phyloP scores from a whole-genome alignment of 1,140 invertebrate species.

The Trypoxylus dichotomus region DNA sequence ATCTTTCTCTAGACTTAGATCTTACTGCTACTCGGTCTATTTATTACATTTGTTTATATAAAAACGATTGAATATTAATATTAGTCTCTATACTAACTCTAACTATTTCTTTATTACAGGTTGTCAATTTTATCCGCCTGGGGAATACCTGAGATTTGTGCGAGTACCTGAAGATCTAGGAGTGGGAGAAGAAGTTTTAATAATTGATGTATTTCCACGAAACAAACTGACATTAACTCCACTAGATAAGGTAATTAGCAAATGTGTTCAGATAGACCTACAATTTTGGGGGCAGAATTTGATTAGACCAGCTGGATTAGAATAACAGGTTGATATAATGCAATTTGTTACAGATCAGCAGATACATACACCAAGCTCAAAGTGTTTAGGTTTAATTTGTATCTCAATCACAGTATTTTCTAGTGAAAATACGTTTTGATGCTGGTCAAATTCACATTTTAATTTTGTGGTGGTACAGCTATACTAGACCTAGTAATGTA shows the following conservation, averaged over 20 bases:
- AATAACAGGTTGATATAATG: too few relatives aligned
- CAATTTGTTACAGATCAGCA: too few relatives aligned
- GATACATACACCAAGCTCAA: too few relatives aligned
- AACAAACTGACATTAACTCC: conserved; percentile 70
- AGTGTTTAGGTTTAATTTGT: too few relatives aligned
- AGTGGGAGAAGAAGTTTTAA: conserved; percentile 70
- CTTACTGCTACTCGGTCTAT: not conserved
- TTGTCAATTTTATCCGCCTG: conserved; percentile 77
- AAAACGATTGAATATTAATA: not conserved
- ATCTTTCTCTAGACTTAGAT: not conserved
- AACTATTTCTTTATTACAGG: conserved; percentile 59
- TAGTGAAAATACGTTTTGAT: too few relatives aligned
- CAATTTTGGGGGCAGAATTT: too few relatives aligned
- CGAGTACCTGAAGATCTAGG: conserved; percentile 71
- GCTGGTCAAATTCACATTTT: too few relatives aligned
- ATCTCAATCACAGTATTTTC: too few relatives aligned
- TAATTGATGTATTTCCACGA: conserved; percentile 73
- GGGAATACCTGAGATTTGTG: conserved; percentile 76
- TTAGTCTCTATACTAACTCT: not conserved
- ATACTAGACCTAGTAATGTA: too few relatives aligned
- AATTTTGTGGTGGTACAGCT: too few relatives aligned
- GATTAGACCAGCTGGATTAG: too few relatives aligned
- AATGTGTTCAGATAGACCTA: too few relatives aligned
- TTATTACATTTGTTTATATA: not conserved
- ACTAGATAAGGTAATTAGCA: conserved; percentile 67